phyloP scores from a whole-genome alignment of 2,113 vertebrate species.

The Suncus etruscus region DNA sequence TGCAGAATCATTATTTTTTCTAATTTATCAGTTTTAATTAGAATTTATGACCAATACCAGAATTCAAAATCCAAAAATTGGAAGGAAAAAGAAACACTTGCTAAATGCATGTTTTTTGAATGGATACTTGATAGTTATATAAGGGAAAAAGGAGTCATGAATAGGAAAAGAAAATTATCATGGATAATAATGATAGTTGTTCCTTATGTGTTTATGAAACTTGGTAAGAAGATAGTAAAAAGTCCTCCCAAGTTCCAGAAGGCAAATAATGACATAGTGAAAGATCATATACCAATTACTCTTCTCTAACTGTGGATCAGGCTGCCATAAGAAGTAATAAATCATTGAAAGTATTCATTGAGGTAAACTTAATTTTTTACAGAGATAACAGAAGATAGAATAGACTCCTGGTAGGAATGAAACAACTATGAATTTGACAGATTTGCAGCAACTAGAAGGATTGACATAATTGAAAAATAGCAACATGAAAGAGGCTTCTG shows the following conservation, averaged over 20 bases:
- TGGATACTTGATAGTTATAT: not conserved
- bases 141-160: not conserved
- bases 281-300: not conserved
- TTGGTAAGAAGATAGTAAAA: not conserved
- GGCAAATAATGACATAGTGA: not conserved
- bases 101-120: not conserved
- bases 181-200: not conserved
- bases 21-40: slow-evolving; percentile 19
- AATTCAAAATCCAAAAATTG: not conserved
- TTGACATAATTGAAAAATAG: not conserved
- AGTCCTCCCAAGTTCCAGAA: not conserved
- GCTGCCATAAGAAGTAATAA: not conserved
- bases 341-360: not conserved
- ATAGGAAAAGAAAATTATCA: not conserved
- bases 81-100: not conserved
- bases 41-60: not conserved
- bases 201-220: not conserved
- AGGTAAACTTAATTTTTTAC: not conserved
- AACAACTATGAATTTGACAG: not conserved
- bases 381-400: not conserved
- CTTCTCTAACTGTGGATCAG: not conserved
- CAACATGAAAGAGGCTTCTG: not conserved
- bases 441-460: not conserved
- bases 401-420: no score
- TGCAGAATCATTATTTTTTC: not conserved